Evolutionary conservation across 2,113 vertebrate genomes (phyloP), one percentile per base, ranked within the genome.

Genomic region (Canis aureus): DNA sequence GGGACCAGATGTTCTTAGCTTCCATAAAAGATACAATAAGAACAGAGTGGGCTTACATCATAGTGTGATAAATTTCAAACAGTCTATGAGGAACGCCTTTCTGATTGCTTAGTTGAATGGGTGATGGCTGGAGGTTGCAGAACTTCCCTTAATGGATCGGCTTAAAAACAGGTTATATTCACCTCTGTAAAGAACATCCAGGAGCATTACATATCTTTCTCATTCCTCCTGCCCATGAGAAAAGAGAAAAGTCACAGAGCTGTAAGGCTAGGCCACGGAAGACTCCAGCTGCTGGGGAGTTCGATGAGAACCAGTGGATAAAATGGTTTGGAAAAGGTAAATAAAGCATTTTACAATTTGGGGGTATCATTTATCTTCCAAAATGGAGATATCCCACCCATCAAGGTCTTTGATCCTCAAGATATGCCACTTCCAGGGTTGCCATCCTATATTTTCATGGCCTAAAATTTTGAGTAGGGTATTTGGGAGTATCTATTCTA

Each of bases 121-220:
- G 32, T 55, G 67, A n/a, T 2, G 1, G 53, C 11, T 0, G 8
- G 29, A 59, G 16, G 53, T 32, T 43, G 25, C 49, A 11, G 16
- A 78, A 22, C 17, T 19, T 29, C 55, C 23, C 27, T 38, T 16
- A 20, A 17, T 3, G 43, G 53, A 15, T 35, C 66, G n/a, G 7
- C 49, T 66, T 85, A 16, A 57, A 74, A 53, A 27, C 3, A 59
- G 73, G 25, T 4, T 20, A 53, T 27, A 38, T 51, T 62, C 20
- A 16, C 3, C 2, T 11, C 32, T 73, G 27, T 13, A 13, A 2
- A 27, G 35, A 62, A 60, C 11, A 69, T 3, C 5, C 25, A 25
- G 11, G 8, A 64, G 23, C 3, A 29, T 5, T 3, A 17, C 3
- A 2, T 3, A 3, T 0, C 3, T 23, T 57, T 17, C 57, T 57